Evolutionary conservation across 1,140 invertebrate genomes (phyloP).

Genomic region (Aradophagus sp.): DNA sequence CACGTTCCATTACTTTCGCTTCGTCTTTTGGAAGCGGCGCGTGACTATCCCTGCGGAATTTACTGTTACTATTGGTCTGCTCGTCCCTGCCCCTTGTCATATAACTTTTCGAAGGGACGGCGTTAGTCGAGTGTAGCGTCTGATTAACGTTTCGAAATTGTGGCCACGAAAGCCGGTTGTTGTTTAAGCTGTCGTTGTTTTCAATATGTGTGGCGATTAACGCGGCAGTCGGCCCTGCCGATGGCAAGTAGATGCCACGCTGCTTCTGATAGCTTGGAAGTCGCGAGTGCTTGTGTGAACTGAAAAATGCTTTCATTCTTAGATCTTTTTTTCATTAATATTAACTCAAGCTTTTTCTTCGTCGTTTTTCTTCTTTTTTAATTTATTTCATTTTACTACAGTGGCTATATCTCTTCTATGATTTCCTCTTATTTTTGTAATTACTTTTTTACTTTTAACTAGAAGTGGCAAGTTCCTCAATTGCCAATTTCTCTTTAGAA

Average conservation of each 20-base stretch:
- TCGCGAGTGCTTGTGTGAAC: constrained; percentile 73
- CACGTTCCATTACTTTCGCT: constrained; percentile 85
- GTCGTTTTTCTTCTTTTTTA: neutral
- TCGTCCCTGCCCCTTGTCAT: constrained; percentile 69
- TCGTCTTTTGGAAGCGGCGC: constrained; percentile 80
- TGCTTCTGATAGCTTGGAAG: constrained; percentile 74
- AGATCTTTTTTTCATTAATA: constrained; percentile 26
- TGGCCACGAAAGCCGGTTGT: constrained; percentile 75
- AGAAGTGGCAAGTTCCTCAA: too few species aligned
- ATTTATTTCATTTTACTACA: neutral
- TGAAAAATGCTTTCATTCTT: constrained; percentile 74
- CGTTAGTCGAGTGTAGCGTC: constrained; percentile 67
- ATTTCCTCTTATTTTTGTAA: too few species aligned
- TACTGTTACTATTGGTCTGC: constrained; percentile 72
- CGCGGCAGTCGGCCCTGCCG: constrained; percentile 64
- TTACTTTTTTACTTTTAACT: too few species aligned
- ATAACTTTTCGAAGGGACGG: constrained; percentile 67
- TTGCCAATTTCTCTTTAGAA: too few species aligned
- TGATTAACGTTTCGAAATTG: constrained; percentile 75
- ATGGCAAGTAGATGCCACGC: constrained; percentile 70
- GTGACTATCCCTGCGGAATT: constrained; percentile 71
- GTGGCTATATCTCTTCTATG: neutral
- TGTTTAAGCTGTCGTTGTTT: constrained; percentile 74
- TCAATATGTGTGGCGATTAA: constrained; percentile 69
- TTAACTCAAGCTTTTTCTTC: neutral